Conservation (phyloP, 2,113 vertebrate species). For the Mastomys natalensis region DNA sequence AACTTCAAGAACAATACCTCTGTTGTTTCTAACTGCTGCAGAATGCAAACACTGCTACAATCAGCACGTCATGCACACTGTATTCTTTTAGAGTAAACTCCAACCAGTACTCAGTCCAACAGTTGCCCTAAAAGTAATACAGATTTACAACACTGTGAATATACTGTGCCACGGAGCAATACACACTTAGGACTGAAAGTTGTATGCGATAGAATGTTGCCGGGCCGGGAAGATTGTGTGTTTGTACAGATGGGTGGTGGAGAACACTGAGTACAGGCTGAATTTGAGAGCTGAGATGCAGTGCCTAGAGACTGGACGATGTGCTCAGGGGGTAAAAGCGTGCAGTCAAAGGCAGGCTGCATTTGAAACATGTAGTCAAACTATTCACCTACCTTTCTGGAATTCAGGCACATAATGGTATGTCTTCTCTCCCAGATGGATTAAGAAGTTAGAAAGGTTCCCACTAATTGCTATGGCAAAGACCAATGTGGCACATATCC, state of each 20-base stretch:
- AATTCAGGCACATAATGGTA: slow-evolving; percentile 96
- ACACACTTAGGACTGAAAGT: not conserved
- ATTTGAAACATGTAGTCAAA: not conserved
- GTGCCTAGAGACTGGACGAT: not conserved
- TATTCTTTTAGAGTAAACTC: slow-evolving; percentile 60
- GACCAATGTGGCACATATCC: slow-evolving; percentile 98
- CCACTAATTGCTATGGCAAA: slow-evolving; percentile 97
- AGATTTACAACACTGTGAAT: not conserved
- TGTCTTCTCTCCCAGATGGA: slow-evolving; percentile 87
- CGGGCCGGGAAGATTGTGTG: not conserved
- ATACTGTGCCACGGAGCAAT: not conserved
- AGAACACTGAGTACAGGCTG: not conserved
- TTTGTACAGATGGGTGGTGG: not conserved
- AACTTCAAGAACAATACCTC: slow-evolving; percentile 15
- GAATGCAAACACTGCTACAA: not conserved
- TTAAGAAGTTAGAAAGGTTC: slow-evolving; percentile 95
- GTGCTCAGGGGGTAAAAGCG: not conserved
- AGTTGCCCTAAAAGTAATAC: not conserved
- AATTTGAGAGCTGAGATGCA: not conserved
- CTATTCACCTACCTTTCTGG: slow-evolving; percentile 92
- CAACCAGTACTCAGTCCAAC: not conserved
- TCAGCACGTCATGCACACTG: not conserved
- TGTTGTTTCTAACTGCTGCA: not conserved
- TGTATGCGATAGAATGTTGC: not conserved
- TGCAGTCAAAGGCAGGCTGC: not conserved